phyloP scores from a whole-genome alignment of 2,888 invertebrate genomes.

The Drosophila yooni region DNA sequence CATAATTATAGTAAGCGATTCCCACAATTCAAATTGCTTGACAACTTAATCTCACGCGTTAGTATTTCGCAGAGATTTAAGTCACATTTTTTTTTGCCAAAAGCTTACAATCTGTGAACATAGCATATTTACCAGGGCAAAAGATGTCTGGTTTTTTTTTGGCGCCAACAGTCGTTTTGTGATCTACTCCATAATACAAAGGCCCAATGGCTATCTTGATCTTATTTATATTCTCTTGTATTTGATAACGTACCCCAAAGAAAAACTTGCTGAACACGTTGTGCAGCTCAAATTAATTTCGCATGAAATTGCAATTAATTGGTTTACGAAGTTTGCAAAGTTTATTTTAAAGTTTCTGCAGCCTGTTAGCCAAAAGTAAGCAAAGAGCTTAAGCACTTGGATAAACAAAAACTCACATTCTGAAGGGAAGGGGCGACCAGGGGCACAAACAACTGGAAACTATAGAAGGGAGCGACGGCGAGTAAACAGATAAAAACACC shows the following conservation, averaged over 20 bases:
- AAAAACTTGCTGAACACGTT: constrained; percentile 62
- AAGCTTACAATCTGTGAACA: not conserved
- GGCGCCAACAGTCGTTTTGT: not conserved
- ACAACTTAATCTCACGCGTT: not conserved
- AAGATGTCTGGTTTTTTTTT: not conserved
- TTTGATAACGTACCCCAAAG: constrained; percentile 18
- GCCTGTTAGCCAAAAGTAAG: constrained; percentile 35
- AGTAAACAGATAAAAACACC: constrained; percentile 69
- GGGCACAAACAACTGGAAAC: constrained; percentile 1
- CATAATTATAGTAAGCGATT: not conserved
- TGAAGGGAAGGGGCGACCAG: not conserved
- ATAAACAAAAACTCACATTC: constrained; percentile 75
- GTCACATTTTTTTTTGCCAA: not conserved
- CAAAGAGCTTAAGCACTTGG: constrained; percentile 73
- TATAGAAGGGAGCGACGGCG: constrained; percentile 31
- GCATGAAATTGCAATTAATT: constrained; percentile 80
- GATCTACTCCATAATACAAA: constrained; percentile 10
- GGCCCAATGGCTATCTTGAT: constrained; percentile 26
- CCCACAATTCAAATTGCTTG: not conserved
- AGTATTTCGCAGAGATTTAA: not conserved
- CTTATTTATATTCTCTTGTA: constrained; percentile 15
- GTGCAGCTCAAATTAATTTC: constrained; percentile 80
- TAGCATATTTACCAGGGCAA: constrained; percentile 10
- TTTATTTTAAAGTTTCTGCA: constrained; percentile 77
- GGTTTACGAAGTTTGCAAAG: constrained; percentile 73